Conservation (phyloP, 2,888 invertebrate species). For the Drosophila koepferae region DNA sequence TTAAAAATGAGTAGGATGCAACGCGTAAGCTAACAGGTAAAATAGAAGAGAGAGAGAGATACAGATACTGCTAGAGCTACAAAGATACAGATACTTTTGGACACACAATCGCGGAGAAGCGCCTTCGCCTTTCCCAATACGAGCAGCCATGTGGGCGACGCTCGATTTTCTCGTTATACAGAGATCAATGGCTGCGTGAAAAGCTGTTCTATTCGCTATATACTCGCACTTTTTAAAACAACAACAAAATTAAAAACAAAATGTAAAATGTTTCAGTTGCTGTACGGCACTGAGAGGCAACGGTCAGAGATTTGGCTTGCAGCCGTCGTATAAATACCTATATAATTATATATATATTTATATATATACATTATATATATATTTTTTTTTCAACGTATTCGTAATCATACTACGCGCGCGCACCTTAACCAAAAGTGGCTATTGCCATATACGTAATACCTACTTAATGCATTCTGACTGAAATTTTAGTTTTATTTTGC, state of each 20-base stretch:
- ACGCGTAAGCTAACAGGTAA: conserved; percentile 33
- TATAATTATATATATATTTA: background rate
- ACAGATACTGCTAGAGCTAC: no score
- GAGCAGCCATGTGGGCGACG: conserved; percentile 60
- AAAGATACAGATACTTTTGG: background rate
- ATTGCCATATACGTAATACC: conserved; percentile 63
- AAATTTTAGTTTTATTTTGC: conserved; percentile 6
- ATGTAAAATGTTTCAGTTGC: conserved; percentile 66
- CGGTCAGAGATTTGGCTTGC: conserved; percentile 58
- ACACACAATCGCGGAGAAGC: conserved; percentile 18
- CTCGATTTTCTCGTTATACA: conserved; percentile 57
- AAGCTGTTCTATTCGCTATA: conserved; percentile 30
- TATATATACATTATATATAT: conserved; percentile 18
- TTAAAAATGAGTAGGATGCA: conserved; percentile 55
- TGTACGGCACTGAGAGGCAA: conserved; percentile 62
- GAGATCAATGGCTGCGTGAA: conserved; percentile 37
- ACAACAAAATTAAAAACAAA: conserved; percentile 15
- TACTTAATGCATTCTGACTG: conserved; percentile 58
- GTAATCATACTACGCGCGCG: conserved; percentile 19
- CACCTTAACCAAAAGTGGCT: conserved; percentile 51
- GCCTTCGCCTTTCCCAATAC: conserved; percentile 53
- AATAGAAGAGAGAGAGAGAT: conserved; percentile 22
- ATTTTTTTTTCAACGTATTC: conserved; percentile 4
- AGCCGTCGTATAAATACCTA: conserved; percentile 31
- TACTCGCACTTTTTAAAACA: conserved; percentile 53